Conservation (phyloP, 2,113 vertebrate genomes). For the Gavia stellata region DNA sequence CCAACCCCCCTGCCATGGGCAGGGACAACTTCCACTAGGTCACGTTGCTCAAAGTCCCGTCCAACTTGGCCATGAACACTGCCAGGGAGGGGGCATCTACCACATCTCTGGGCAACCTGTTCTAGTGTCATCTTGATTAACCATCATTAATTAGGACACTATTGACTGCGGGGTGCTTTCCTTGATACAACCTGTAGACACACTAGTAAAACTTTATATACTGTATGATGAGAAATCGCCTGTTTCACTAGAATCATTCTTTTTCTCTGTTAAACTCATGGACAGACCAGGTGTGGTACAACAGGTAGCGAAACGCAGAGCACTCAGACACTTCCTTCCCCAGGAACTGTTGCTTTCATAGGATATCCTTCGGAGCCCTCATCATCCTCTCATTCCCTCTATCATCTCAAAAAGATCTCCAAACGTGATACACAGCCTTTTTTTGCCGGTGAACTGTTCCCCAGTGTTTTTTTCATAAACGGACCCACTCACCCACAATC, state of each 20-base stretch:
- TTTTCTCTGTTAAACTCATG: not conserved
- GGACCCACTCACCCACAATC: not conserved
- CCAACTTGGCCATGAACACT: not conserved
- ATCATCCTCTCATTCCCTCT: not conserved
- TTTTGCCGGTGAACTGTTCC: not conserved
- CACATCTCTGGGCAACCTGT: not conserved
- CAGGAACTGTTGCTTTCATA: not conserved
- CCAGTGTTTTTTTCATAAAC: not conserved
- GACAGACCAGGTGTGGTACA: not conserved
- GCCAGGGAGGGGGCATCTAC: not conserved
- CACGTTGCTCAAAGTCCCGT: not conserved
- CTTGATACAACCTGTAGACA: not conserved
- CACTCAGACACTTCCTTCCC: not conserved
- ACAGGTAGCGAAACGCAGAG: not conserved
- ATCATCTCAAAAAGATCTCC: not conserved
- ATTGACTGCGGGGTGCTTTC: not conserved
- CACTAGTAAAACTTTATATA: not conserved
- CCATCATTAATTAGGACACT: not conserved
- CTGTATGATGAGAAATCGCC: not conserved
- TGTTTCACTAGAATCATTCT: not conserved
- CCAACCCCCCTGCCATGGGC: fast-evolving
- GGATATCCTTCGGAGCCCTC: not conserved
- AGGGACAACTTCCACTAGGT: not conserved
- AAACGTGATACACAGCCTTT: not conserved
- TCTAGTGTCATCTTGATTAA: not conserved